A percentile compares a stretch with the other conserved stretches of the same genome.
These are phyloP conservation scores for Drosophila ficusphila DNA, from an alignment of 1,140 invertebrate species.

Conservation along the genomic window DNA sequence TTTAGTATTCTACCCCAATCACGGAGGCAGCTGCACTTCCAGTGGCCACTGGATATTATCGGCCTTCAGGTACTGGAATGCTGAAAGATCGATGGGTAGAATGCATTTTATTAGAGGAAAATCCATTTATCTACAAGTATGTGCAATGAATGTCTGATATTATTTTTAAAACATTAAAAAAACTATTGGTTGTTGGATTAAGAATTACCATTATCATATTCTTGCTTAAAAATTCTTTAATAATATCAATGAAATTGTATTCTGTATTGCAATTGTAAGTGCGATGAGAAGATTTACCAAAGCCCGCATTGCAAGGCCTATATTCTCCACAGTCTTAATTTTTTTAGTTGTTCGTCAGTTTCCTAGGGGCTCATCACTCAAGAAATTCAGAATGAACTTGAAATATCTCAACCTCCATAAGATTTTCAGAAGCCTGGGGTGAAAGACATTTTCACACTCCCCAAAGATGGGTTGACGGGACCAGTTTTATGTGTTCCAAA, in stretches of 20 bases:
- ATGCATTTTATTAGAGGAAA: not conserved
- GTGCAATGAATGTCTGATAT: too few relatives aligned
- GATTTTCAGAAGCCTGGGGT: not conserved
- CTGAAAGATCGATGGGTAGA: not conserved
- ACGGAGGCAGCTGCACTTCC: slow-evolving; percentile 36
- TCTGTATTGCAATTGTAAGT: too few relatives aligned
- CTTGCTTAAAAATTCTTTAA: too few relatives aligned
- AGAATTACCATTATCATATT: too few relatives aligned
- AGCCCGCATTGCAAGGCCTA: not conserved
- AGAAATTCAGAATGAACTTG: not conserved
- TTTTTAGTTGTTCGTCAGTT: not conserved
- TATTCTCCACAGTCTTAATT: not conserved
- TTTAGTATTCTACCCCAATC: slow-evolving; percentile 16
- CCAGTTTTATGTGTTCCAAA: not conserved
- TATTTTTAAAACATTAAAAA: too few relatives aligned
- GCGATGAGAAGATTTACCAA: too few relatives aligned
- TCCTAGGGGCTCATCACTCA: slow-evolving; percentile 8
- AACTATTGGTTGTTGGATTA: too few relatives aligned
- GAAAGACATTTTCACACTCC: slow-evolving; percentile 22
- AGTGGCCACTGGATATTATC: slow-evolving; percentile 2
- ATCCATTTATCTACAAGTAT: not conserved
- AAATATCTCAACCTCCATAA: not conserved
- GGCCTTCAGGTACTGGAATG: slow-evolving; percentile 33
- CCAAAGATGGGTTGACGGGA: not conserved
- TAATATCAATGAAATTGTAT: too few relatives aligned